phyloP scores from a whole-genome alignment of 2,888 invertebrate species.

The Drosophila neoperkinsi region DNA sequence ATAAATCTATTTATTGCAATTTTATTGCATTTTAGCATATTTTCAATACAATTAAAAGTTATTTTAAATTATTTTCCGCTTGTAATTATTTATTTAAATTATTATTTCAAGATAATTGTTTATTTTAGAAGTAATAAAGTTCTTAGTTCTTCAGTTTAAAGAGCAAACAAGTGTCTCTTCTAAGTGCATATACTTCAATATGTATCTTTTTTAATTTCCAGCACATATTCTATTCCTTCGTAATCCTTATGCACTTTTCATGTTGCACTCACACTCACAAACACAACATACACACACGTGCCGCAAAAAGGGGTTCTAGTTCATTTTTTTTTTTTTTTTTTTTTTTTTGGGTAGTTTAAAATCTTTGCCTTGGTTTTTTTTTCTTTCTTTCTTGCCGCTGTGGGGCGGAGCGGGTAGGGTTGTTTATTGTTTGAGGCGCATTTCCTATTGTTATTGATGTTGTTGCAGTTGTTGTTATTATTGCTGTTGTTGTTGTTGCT shows the following conservation, averaged over 20 bases:
- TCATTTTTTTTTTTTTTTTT: constrained; percentile 22
- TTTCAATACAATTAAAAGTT: neutral
- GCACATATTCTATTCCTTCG: neutral
- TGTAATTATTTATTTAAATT: neutral
- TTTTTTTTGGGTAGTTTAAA: constrained; percentile 27
- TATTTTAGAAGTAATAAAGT: neutral
- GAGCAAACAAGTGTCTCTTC: constrained; percentile 22
- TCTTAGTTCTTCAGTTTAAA: neutral
- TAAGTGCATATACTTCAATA: neutral
- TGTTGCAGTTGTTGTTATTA: constrained; percentile 20
- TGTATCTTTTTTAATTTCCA: neutral
- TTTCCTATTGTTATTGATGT: constrained; percentile 26
- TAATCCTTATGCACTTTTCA: constrained; percentile 32
- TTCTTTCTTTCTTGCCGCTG: neutral
- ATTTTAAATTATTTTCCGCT: neutral
- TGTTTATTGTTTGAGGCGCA: constrained; percentile 52
- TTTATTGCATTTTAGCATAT: neutral
- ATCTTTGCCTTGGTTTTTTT: constrained; percentile 28
- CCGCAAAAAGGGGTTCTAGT: constrained; percentile 59
- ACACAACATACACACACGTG: constrained; percentile 37
- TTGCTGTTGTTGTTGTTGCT: constrained; percentile 34
- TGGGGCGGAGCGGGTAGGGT: constrained; percentile 56
- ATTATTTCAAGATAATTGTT: neutral
- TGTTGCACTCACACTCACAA: constrained; percentile 30
- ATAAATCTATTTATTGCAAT: neutral